These are phyloP conservation scores for Psilopogon haemacephalus DNA, from an alignment of 2,113 vertebrate species.

Conservation along the genomic window DNA sequence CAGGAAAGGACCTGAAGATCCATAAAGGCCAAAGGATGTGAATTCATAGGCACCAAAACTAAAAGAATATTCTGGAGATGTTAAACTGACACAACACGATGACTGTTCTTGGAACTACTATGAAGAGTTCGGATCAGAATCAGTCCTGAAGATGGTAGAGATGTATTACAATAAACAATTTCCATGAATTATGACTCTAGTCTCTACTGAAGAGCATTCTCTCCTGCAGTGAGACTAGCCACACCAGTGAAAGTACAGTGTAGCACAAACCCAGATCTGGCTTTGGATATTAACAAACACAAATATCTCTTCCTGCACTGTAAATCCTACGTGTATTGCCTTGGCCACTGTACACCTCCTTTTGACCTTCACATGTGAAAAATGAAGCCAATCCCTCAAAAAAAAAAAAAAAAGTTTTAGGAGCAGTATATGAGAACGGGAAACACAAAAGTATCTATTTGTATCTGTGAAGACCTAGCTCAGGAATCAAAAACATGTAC, in stretches of 20 bases:
- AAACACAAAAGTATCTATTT: not conserved
- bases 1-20: not conserved
- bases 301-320: not conserved
- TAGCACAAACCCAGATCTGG: not conserved
- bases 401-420: not conserved
- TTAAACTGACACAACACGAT: not conserved
- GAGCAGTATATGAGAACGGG: not conserved
- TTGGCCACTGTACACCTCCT: not conserved
- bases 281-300: not conserved
- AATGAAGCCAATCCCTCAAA: rapidly evolving
- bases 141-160: not conserved
- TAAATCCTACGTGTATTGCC: not conserved
- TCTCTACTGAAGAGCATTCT: rapidly evolving
- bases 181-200: not conserved
- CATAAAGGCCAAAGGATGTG: not conserved
- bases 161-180: not conserved
- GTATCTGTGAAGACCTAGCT: not conserved
- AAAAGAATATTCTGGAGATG: not conserved
- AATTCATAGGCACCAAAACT: not conserved
- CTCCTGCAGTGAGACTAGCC: not conserved
- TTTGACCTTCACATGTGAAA: not conserved
- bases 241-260: not conserved
- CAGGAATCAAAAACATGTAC: not conserved
- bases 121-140: not conserved
- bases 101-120: not conserved